Conservation (phyloP, 2,113 vertebrate genomes). For the Platysternon megacephalum region DNA sequence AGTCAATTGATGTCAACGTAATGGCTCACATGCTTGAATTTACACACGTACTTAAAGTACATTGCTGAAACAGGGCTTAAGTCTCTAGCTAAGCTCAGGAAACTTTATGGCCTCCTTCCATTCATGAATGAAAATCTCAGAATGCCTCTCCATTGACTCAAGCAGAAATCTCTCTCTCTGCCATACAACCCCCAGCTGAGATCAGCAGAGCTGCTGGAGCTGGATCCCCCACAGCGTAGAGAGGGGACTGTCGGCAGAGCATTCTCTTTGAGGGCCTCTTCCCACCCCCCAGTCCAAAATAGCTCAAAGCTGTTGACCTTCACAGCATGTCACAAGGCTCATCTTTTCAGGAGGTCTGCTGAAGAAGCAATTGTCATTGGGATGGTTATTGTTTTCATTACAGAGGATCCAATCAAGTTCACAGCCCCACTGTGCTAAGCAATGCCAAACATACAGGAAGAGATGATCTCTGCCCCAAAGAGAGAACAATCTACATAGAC, state of each 20-base stretch:
- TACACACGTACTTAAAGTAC: not conserved
- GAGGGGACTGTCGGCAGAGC: not conserved
- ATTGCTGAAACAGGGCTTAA: not conserved
- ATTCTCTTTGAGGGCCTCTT: not conserved
- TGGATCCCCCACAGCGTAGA: not conserved
- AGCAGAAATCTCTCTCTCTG: not conserved
- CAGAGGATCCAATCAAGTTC: not conserved
- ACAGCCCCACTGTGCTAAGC: not conserved
- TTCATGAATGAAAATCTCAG: not conserved
- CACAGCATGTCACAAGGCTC: not conserved
- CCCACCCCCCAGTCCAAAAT: not conserved
- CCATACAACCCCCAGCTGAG: not conserved
- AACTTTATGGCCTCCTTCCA: not conserved
- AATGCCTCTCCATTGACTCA: not conserved
- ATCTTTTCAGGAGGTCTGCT: not conserved
- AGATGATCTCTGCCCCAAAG: not conserved
- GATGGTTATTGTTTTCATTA: not conserved
- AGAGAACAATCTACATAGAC: fast-evolving
- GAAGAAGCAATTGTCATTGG: not conserved
- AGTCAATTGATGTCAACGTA: not conserved
- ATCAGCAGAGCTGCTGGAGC: not conserved
- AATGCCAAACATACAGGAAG: not conserved
- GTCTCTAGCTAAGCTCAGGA: not conserved
- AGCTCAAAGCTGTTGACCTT: not conserved
- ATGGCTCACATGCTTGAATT: not conserved